Percentiles rank a stretch among this genome's conserved stretches.
phyloP scores from a whole-genome alignment of 2,888 invertebrate genomes.

The Nasonia oneida region DNA sequence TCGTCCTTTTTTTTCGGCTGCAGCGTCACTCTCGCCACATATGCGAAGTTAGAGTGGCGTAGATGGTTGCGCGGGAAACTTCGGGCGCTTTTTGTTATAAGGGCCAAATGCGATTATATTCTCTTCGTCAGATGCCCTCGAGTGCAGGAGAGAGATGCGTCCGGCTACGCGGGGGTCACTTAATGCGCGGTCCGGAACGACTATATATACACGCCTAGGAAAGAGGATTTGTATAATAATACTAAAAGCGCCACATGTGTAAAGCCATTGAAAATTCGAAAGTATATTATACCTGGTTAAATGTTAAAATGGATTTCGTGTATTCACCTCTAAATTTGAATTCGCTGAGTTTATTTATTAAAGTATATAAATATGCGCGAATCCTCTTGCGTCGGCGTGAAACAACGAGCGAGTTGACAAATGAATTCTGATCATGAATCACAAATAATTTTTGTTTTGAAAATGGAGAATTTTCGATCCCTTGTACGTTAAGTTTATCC shows the following conservation, averaged over 20 bases:
- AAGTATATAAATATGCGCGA: too few species aligned
- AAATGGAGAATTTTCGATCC: not conserved
- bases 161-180: not conserved
- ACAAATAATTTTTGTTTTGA: not conserved
- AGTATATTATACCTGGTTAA: too few species aligned
- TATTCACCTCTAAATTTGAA: too few species aligned
- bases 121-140: conserved; percentile 42
- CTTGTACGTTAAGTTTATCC: not conserved
- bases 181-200: conserved; percentile 20
- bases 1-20: conserved; percentile 23
- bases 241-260: not conserved
- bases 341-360: too few species aligned
- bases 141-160: conserved; percentile 36
- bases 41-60: conserved; percentile 17
- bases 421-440: not conserved
- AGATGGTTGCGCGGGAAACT: conserved; percentile 19
- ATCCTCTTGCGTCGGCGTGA: not conserved
- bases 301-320: too few species aligned
- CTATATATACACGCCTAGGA: not conserved
- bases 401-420: not conserved
- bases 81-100: conserved; percentile 48
- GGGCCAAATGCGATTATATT: conserved; percentile 50
- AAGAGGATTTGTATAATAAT: conserved; percentile 16
- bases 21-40: not conserved
- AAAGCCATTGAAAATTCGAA: not conserved